These are phyloP conservation scores for Protonemura montana DNA, from an alignment of 2,888 invertebrate genomes.

Conservation along the genomic window DNA sequence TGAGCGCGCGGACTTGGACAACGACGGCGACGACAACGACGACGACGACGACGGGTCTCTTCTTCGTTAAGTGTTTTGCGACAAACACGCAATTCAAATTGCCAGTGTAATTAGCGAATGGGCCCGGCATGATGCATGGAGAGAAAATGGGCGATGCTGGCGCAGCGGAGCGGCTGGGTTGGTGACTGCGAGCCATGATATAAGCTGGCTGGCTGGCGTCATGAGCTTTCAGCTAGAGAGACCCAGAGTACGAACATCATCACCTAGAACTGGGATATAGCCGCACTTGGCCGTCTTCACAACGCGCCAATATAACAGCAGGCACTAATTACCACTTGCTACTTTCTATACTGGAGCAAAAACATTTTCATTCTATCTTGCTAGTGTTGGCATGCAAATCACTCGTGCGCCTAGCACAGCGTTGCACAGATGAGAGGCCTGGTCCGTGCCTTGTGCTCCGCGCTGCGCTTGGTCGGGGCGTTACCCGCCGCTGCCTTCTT, in stretches of 20 bases:
- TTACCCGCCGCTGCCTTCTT: neutral
- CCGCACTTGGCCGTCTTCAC: slow-evolving; percentile 27
- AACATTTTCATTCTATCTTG: slow-evolving; percentile 37
- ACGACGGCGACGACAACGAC: too few relatives aligned
- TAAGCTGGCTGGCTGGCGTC: neutral
- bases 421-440: neutral
- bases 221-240: neutral
- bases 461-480: neutral
- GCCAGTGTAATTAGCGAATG: slow-evolving; percentile 43
- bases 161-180: neutral
- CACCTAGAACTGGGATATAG: slow-evolving; percentile 4
- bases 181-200: neutral
- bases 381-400: neutral
- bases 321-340: slow-evolving; percentile 45
- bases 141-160: neutral
- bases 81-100: slow-evolving; percentile 43
- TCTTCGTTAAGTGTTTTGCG: slow-evolving; percentile 39
- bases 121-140: slow-evolving; percentile 15
- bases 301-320: slow-evolving; percentile 42
- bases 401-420: neutral
- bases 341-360: slow-evolving; percentile 31
- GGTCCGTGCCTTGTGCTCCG: neutral
- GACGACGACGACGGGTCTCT: neutral
- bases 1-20: neutral
- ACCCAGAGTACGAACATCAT: neutral